phyloP scores from a whole-genome alignment of 2,888 invertebrate species.

The Lucinisca nassula region DNA sequence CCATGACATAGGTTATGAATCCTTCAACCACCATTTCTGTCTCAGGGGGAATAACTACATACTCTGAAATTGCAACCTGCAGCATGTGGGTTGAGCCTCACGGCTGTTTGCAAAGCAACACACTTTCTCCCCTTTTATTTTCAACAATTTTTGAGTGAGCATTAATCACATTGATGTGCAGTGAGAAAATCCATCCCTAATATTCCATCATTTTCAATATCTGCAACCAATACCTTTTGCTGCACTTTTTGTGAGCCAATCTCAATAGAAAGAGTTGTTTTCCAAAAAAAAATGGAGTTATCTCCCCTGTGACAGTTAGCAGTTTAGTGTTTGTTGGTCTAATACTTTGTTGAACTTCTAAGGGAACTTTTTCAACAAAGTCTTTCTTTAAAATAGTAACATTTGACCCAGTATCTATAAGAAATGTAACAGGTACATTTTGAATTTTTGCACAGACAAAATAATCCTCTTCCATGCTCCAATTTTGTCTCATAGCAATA shows the following conservation, averaged over 20 bases:
- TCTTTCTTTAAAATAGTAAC: conserved; percentile 26
- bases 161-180: background rate
- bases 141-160: background rate
- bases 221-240: conserved; percentile 5
- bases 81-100: background rate
- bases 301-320: conserved; percentile 46
- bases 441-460: conserved; percentile 15
- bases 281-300: conserved; percentile 40
- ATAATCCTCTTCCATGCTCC: conserved; percentile 18
- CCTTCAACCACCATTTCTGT: background rate
- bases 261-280: conserved; percentile 6
- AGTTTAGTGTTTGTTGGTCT: conserved; percentile 12
- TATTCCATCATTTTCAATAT: background rate
- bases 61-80: background rate
- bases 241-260: conserved; percentile 21
- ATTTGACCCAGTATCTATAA: conserved; percentile 42
- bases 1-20: background rate
- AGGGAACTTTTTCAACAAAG: background rate
- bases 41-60: background rate
- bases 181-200: background rate
- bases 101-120: background rate
- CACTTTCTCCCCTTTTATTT: background rate
- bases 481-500: background rate
- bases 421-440: conserved; percentile 13
- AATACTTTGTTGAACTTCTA: background rate